Conservation (phyloP, 2,113 vertebrate genomes). For the Dicrurus megarhynchus region DNA sequence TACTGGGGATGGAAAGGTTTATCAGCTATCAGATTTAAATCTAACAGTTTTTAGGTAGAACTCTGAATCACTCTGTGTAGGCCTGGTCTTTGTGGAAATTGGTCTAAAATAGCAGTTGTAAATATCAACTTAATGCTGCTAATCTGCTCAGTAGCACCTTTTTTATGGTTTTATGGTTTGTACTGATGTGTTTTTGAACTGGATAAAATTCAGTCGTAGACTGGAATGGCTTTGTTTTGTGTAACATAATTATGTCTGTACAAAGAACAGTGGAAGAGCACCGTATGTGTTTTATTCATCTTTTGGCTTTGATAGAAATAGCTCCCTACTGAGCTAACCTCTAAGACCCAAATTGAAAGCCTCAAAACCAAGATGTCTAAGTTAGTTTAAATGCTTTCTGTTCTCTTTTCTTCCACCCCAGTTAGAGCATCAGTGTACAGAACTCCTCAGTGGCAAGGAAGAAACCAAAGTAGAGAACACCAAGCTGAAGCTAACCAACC, state of each 20-base stretch:
- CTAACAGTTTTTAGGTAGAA: neutral
- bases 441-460: slow-evolving; percentile 83
- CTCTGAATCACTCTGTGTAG: neutral
- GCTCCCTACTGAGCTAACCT: neutral
- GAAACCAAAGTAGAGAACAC: slow-evolving; percentile 86
- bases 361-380: neutral
- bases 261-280: neutral
- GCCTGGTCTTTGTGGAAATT: neutral
- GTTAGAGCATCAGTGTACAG: slow-evolving; percentile 83
- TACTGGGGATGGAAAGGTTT: neutral
- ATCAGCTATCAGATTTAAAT: neutral
- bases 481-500: slow-evolving; percentile 86
- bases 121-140: neutral
- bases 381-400: neutral
- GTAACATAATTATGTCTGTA: neutral
- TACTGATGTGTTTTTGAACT: neutral
- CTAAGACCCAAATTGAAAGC: neutral
- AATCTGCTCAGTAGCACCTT: neutral
- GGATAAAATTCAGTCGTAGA: neutral
- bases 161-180: neutral
- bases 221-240: neutral
- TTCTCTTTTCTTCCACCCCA: slow-evolving; percentile 28
- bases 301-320: neutral
- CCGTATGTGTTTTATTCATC: neutral
- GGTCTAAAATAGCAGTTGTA: neutral